Percentiles rank a stretch among this genome's conserved stretches.
These are phyloP conservation scores for Nemotelus nigrinus DNA, from an alignment of 2,888 invertebrate genomes.

Conservation along the genomic window DNA sequence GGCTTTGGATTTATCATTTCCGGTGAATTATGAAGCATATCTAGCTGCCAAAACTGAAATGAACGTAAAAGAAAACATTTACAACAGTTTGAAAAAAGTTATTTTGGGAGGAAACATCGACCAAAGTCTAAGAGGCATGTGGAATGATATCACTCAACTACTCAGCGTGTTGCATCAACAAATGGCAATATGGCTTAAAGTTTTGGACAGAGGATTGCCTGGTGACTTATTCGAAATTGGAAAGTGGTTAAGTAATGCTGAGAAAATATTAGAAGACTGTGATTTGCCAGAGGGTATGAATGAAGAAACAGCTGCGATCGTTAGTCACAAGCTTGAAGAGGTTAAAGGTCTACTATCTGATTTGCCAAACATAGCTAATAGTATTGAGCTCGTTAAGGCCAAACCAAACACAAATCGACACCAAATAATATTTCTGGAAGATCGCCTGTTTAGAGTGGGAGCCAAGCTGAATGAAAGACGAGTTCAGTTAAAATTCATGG, in stretches of 20 bases:
- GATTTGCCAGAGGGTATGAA: constrained; percentile 86
- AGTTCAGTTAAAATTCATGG: constrained; percentile 87
- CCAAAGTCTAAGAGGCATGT: constrained; percentile 84
- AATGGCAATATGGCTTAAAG: constrained; percentile 88
- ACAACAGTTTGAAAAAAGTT: constrained; percentile 80
- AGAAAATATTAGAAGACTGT: constrained; percentile 81
- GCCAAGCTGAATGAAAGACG: constrained; percentile 83
- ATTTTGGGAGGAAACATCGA: constrained; percentile 82
- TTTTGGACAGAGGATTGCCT: constrained; percentile 85
- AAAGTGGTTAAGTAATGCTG: constrained; percentile 90
- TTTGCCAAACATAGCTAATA: constrained; percentile 78
- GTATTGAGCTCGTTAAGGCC: constrained; percentile 79
- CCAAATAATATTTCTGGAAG: constrained; percentile 83
- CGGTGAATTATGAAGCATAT: constrained; percentile 85
- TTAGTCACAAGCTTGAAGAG: constrained; percentile 87
- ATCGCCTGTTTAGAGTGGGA: constrained; percentile 78
- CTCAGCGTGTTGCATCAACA: constrained; percentile 85
- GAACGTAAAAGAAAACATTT: constrained; percentile 76
- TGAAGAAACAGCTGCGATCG: constrained; percentile 87
- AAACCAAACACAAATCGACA: constrained; percentile 78
- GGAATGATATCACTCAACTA: constrained; percentile 81
- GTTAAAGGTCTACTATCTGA: constrained; percentile 91
- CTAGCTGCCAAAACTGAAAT: constrained; percentile 80
- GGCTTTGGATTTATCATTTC: constrained; percentile 76
- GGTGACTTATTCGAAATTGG: constrained; percentile 87